These are phyloP conservation scores for Tenthredo scrophulariae DNA, from an alignment of 2,888 invertebrate species.

Conservation along the genomic window DNA sequence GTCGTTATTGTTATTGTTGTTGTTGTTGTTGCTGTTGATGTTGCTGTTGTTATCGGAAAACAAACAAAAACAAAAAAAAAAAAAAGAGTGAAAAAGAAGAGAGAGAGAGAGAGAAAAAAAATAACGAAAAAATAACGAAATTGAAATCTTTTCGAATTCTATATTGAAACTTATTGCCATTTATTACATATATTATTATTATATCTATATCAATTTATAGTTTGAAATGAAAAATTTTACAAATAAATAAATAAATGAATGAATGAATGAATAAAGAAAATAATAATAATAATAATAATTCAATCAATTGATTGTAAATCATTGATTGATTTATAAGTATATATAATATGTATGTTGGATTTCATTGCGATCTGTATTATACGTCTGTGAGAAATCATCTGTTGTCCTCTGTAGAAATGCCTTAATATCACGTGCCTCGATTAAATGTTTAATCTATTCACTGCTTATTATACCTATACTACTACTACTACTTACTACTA, in stretches of 20 bases:
- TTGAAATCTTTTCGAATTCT: no score
- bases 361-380: background rate
- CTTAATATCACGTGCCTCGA: conserved; percentile 75
- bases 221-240: no score
- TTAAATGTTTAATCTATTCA: conserved; percentile 73
- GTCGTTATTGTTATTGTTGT: background rate
- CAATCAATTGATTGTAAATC: background rate
- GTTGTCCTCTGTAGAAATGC: conserved; percentile 73
- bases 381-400: conserved; percentile 59
- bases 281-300: no score
- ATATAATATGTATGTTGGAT: no score
- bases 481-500: conserved; percentile 9
- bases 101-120: background rate
- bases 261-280: no score
- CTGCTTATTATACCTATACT: conserved; percentile 65
- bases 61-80: background rate
- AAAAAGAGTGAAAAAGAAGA: background rate
- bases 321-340: background rate
- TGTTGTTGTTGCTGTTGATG: background rate
- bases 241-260: no score
- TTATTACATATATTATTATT: no score
- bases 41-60: background rate
- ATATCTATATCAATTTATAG: no score
- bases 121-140: background rate
- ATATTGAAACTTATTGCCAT: no score